These are phyloP conservation scores for Aldrovandia affinis DNA, from an alignment of 2,797 vertebrate genomes.

Conservation along the genomic window DNA sequence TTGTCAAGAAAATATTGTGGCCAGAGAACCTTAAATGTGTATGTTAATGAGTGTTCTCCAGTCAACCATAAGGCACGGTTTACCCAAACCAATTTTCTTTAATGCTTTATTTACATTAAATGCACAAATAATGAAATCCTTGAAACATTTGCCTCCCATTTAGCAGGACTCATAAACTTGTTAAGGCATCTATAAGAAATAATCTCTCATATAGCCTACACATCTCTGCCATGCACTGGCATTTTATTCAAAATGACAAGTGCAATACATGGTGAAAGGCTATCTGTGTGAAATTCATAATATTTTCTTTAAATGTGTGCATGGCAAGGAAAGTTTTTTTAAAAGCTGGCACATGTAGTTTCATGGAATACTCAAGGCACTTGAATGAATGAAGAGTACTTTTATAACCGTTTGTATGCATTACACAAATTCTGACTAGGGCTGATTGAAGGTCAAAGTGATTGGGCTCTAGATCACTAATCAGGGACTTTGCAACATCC, in stretches of 20 bases:
- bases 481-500: background rate
- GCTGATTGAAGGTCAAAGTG: constrained; percentile 5
- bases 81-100: background rate
- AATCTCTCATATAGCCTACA: background rate
- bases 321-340: background rate
- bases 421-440: background rate
- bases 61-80: background rate
- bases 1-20: constrained; percentile 23
- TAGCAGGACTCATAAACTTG: background rate
- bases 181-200: constrained; percentile 4
- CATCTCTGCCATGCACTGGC: background rate
- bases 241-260: background rate
- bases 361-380: too few species aligned
- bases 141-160: background rate
- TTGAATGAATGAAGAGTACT: too few species aligned
- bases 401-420: background rate
- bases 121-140: constrained; percentile 7
- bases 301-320: background rate
- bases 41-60: background rate
- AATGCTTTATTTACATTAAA: background rate
- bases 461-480: background rate
- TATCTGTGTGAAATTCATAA: background rate
- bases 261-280: background rate
- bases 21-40: constrained; percentile 11
- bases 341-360: too few species aligned